Evolutionary conservation across 2,797 vertebrate species (phyloP).

Genomic region (Schizopygopsis malacanthus): DNA sequence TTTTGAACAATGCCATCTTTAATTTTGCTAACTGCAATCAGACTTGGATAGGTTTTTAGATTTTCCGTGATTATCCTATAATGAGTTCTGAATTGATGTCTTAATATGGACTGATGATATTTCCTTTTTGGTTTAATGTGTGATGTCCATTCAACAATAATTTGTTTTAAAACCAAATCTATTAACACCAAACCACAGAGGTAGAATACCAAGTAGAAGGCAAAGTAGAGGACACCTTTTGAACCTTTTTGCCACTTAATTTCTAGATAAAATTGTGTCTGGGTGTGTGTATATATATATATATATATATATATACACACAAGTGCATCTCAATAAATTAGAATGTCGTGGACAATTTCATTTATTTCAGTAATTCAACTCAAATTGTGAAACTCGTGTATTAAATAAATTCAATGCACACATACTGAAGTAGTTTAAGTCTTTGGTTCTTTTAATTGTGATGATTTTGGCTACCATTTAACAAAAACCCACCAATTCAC

Average conservation of each 20-base stretch:
- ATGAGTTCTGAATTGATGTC: slow-evolving; percentile 19
- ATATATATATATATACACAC: too few species aligned
- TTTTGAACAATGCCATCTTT: slow-evolving; percentile 33
- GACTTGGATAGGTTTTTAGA: slow-evolving; percentile 26
- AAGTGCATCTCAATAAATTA: too few species aligned
- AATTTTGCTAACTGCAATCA: slow-evolving; percentile 13
- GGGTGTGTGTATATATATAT: too few species aligned
- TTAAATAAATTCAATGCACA: too few species aligned
- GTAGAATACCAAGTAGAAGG: not conserved
- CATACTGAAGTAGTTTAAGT: too few species aligned
- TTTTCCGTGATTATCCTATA: slow-evolving; percentile 26
- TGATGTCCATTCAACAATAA: slow-evolving; percentile 1
- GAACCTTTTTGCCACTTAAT: not conserved
- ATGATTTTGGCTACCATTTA: too few species aligned
- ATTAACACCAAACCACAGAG: not conserved
- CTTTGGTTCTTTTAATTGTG: too few species aligned
- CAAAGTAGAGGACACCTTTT: not conserved
- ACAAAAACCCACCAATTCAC: too few species aligned
- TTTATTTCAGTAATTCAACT: too few species aligned
- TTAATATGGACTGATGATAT: slow-evolving; percentile 12
- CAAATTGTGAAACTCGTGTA: too few species aligned
- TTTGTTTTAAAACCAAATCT: not conserved
- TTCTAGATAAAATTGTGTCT: not conserved
- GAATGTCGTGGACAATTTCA: too few species aligned
- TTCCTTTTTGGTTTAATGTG: slow-evolving; percentile 16